Evolutionary conservation across 2,888 invertebrate species (phyloP).

Genomic region (Agriotes lineatus): DNA sequence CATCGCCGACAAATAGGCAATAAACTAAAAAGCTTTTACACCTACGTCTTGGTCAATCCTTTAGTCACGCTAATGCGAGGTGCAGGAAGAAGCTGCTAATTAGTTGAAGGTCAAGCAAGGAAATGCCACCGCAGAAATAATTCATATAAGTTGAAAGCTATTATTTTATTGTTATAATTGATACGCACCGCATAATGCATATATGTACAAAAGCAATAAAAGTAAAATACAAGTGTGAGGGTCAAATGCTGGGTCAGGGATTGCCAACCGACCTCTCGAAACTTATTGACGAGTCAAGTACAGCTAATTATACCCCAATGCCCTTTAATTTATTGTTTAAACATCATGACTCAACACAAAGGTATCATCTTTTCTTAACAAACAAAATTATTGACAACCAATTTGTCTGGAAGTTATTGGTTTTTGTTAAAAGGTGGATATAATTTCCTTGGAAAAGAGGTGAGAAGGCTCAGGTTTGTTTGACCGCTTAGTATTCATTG

Average conservation of each 20-base stretch:
- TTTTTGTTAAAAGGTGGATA: no score
- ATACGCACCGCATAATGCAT: background rate
- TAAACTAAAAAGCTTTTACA: background rate
- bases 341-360: slow-evolving; percentile 1
- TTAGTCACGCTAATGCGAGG: background rate
- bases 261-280: slow-evolving; percentile 21
- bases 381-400: slow-evolving; percentile 13
- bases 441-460: no score
- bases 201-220: slow-evolving; percentile 9
- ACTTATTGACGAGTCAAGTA: slow-evolving; percentile 23
- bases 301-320: slow-evolving; percentile 21
- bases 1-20: background rate
- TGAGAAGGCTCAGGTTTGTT: no score
- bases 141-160: slow-evolving; percentile 18
- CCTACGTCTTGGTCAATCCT: background rate
- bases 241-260: slow-evolving; percentile 19
- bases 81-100: background rate
- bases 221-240: slow-evolving; percentile 17
- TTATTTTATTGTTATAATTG: slow-evolving; percentile 20
- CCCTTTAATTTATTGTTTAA: slow-evolving; percentile 21
- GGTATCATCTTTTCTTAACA: background rate
- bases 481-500: no score
- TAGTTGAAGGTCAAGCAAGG: background rate
- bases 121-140: slow-evolving; percentile 1
- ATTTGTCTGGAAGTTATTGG: slow-evolving; percentile 9